Base-by-base conservation (phyloP, 2,113 vertebrate species). In the Pangasianodon gigas region DNA sequence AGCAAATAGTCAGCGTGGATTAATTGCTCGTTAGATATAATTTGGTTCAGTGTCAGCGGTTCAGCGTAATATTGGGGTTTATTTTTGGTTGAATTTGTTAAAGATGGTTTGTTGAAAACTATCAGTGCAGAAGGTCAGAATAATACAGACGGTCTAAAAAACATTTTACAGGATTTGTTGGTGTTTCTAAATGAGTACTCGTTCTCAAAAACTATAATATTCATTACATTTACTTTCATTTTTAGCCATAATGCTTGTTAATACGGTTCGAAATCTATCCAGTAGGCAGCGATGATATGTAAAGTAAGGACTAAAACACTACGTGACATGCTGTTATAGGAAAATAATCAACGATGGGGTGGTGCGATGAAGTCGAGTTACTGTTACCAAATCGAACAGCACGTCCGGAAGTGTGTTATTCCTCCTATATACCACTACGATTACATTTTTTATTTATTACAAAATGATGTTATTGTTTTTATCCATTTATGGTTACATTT, bases 11-110 rank as follows among this genome's bases (percentile, higher is more conserved):
- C 92, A 88, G 86, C 89, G 84, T 91, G 89, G 92, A 94, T 93
- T 94, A 93, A 94, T 94, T 94, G 93, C 92, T 89, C 90, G 71
- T 74, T 71, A 58, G 67, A 60, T 91, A 41, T 69, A 52, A 56
- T 87, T 32, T 62, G 44, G 52, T 6, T 46, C 13, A 26, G 24
- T n/a, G 51, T 52, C 85, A 74, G 37, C 4, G 41, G 24, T 19
- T 84, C n/a, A 10, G 51, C 51, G 21, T 75, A 29, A 13, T 37
- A 10, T 37, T 13, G 26, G 67, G 67, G 54, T 74, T 87, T 56
- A 75, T 44, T 21, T 75, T 44, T 6, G 19, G 37, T 62, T 14
- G 21, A 44, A 21, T 46, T 44, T 60, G 86, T 87, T 77, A 18
- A 87, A 9, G 24, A 56, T n/a, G 52, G 18, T 48, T 79, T n/a